phyloP scores from a whole-genome alignment of 64 coral and sea anemone species.

The Actinia equina region DNA sequence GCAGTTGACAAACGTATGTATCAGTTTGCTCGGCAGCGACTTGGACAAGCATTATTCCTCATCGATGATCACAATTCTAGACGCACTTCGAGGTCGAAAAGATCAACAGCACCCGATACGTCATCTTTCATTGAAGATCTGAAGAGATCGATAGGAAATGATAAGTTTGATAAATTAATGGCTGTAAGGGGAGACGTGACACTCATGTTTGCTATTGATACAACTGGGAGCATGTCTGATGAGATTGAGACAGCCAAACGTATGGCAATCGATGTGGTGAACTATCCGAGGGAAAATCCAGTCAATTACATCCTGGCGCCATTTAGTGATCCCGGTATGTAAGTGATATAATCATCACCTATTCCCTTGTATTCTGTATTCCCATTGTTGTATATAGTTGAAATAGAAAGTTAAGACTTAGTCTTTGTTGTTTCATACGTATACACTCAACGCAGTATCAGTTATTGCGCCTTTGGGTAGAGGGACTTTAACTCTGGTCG shows the following conservation, averaged over 20 bases:
- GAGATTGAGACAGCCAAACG: constrained; percentile 33
- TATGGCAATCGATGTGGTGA: constrained; percentile 45
- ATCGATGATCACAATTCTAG: constrained; percentile 1
- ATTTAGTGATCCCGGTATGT: constrained; percentile 44
- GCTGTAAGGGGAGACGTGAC: constrained; percentile 26
- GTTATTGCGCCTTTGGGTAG: too few relatives aligned
- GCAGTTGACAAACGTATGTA: not conserved
- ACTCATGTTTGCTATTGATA: constrained; percentile 50
- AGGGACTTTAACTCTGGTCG: too few relatives aligned
- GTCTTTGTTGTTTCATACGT: too few relatives aligned
- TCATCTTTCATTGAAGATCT: not conserved
- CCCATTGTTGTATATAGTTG: too few relatives aligned
- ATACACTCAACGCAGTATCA: too few relatives aligned
- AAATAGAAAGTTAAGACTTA: too few relatives aligned
- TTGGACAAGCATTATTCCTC: constrained; percentile 14
- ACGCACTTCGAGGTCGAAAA: not conserved
- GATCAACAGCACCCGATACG: not conserved
- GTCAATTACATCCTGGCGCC: constrained; percentile 35
- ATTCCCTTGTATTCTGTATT: too few relatives aligned
- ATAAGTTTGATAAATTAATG: constrained; percentile 24
- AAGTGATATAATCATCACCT: not conserved
- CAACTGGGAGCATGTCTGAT: constrained; percentile 43
- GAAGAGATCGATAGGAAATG: not conserved
- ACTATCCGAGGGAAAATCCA: constrained; percentile 18
- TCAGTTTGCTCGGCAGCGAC: not conserved